A percentile compares a stretch with the other conserved stretches of the same genome.
Conservation (phyloP, 2,113 vertebrate species). For the Anser brachyrhynchus region DNA sequence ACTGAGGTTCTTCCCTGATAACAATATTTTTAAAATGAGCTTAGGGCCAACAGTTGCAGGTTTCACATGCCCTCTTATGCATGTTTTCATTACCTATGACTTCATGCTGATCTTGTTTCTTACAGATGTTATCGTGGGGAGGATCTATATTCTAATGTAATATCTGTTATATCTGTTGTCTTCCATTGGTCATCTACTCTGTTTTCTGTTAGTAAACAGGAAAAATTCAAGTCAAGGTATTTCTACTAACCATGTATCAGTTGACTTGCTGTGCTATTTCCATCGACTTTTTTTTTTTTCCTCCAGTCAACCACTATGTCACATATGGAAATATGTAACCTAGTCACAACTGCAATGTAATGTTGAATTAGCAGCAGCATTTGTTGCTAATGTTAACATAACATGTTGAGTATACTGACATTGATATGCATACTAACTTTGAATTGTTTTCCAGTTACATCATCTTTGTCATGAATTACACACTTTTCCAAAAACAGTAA, state of each 20-base stretch:
- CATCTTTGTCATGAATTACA: background rate
- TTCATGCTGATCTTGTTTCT: background rate
- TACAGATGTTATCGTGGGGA: background rate
- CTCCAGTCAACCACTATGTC: background rate
- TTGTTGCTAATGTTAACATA: background rate
- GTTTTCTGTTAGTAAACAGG: background rate
- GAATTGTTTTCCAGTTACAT: background rate
- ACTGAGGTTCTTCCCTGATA: background rate
- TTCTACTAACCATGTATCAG: background rate
- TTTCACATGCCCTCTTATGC: background rate
- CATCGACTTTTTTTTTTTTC: background rate
- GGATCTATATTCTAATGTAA: background rate
- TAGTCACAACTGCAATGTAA: background rate
- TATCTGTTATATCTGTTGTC: background rate
- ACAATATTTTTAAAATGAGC: background rate
- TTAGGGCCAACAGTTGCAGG: background rate
- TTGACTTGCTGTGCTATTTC: background rate
- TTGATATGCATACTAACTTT: background rate
- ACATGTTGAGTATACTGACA: background rate
- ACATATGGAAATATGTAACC: rapidly evolving
- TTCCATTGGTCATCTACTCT: background rate
- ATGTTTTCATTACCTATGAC: background rate
- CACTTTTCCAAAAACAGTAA: background rate
- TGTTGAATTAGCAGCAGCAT: background rate
- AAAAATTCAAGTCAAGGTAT: background rate